Evolutionary conservation across 53 echinoderm and acorn worm species (phyloP).

Genomic region (Astropecten irregularis): DNA sequence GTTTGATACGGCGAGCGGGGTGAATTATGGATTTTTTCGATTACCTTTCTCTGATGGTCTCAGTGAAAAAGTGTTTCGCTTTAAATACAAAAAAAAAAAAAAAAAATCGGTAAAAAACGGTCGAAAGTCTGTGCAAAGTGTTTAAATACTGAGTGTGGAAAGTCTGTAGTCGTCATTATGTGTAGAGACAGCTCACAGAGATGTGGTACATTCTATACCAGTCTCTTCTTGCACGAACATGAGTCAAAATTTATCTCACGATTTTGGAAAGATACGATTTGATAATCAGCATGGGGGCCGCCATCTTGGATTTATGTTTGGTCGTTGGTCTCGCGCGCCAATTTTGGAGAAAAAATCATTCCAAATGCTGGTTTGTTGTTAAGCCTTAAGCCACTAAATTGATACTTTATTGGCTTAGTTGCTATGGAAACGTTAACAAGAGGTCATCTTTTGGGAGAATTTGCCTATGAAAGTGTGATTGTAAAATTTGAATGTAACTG

Average conservation of each 20-base stretch:
- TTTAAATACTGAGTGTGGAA: constrained; percentile 43
- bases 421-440: too few species aligned
- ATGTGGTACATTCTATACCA: background rate
- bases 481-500: too few species aligned
- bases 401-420: too few species aligned
- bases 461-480: too few species aligned
- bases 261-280: background rate
- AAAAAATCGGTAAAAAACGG: constrained; percentile 60
- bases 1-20: constrained; percentile 41
- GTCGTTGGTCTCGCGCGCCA: background rate
- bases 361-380: too few species aligned
- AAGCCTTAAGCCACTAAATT: too few species aligned
- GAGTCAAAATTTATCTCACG: too few species aligned
- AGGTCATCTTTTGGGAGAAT: too few species aligned
- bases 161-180: constrained; percentile 5
- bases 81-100: background rate
- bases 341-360: too few species aligned
- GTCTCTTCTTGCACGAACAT: background rate
- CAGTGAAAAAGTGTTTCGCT: constrained; percentile 45
- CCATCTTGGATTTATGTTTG: constrained; percentile 31
- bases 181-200: constrained; percentile 12
- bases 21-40: constrained; percentile 45
- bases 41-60: constrained; percentile 20
- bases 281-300: background rate
- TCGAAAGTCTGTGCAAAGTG: constrained; percentile 39